Evolutionary conservation across 2,888 invertebrate species (phyloP), one percentile per base, ranked within the genome.

Genomic region (Tetrapedia diversipes): DNA sequence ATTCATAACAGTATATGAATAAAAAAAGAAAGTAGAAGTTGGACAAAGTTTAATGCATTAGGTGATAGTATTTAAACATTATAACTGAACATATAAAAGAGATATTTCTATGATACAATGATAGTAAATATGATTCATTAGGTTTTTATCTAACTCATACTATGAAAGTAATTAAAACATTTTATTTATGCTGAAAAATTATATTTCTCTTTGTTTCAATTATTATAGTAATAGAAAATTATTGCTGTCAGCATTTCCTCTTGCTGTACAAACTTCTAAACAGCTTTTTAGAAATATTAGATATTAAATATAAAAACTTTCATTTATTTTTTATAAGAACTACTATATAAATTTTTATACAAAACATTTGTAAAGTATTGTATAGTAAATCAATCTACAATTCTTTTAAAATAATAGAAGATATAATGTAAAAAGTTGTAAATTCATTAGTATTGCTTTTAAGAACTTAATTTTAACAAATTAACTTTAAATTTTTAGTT

Each of bases 391-490:
- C 34, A 54, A 16, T 8, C 45, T 37, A 61, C n/a, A 34, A 29
- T 22, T 27, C n/a, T 56, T 59, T n/a, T 39, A 49, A 37, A 53
- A 51, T 37, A 56, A 74, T 37, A 39, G 8, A 68, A 39, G 34
- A 45, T 43, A 47, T 77, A 81, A 77, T 79, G 43, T 79, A 77
- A 79, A 79, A 80, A 80, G 71, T 27, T 61, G 51, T 66, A 56
- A 29, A 41, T 82, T 82, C 82, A 75, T 82, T 82, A 41, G 66
- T 76, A 74, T 76, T 69, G 60, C 61, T 78, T 72, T 53, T 39
- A 65, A 73, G 65, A 71, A 77, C 71, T 80, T 78, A 80, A 56
- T 72, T 74, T 83, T 71, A 79, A 83, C 81, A 83, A 79, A 83
- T 77, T 77, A 71, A 69, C 47, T 39, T 63, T 54, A 69, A 70